Percentiles rank a stretch among this genome's conserved stretches.
Evolutionary conservation across 2,888 invertebrate species (phyloP).

Genomic region (Napeogenes inachia): DNA sequence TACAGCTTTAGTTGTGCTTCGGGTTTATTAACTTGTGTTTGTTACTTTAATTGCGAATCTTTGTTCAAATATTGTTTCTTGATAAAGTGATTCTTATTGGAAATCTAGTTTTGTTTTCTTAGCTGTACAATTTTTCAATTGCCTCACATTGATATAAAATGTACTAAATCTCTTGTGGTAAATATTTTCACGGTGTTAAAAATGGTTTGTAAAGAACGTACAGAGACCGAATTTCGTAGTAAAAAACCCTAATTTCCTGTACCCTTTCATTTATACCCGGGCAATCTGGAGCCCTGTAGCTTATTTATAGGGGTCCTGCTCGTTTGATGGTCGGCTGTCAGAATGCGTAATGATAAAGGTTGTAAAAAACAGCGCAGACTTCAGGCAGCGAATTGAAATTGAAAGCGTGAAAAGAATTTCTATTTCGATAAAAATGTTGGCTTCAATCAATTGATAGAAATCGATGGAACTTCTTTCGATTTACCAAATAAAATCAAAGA

Average conservation of each 20-base stretch:
- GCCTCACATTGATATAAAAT: no score
- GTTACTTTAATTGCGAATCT: conserved; percentile 1
- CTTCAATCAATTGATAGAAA: no score
- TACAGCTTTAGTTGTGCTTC: conserved; percentile 15
- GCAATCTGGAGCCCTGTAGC: conserved; percentile 71
- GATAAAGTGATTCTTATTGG: no score
- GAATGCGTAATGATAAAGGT: conserved; percentile 74
- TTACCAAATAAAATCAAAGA: no score
- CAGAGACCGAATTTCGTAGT: conserved; percentile 55
- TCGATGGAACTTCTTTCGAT: no score
- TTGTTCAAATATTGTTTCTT: no score
- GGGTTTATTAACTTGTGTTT: conserved; percentile 19
- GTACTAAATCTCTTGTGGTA: background rate
- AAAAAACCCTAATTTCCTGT: conserved; percentile 77
- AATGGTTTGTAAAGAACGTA: conserved; percentile 65
- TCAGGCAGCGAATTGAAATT: background rate
- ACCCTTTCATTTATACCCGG: conserved; percentile 76
- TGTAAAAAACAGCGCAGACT: conserved; percentile 53
- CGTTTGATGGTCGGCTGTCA: conserved; percentile 69
- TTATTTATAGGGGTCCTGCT: conserved; percentile 72
- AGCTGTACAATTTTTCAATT: no score
- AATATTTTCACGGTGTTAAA: conserved; percentile 62
- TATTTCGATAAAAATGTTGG: no score
- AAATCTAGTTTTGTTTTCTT: no score
- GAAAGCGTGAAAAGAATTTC: no score